phyloP scores from a whole-genome alignment of 2,113 vertebrate genomes.

The Pterocles gutturalis region DNA sequence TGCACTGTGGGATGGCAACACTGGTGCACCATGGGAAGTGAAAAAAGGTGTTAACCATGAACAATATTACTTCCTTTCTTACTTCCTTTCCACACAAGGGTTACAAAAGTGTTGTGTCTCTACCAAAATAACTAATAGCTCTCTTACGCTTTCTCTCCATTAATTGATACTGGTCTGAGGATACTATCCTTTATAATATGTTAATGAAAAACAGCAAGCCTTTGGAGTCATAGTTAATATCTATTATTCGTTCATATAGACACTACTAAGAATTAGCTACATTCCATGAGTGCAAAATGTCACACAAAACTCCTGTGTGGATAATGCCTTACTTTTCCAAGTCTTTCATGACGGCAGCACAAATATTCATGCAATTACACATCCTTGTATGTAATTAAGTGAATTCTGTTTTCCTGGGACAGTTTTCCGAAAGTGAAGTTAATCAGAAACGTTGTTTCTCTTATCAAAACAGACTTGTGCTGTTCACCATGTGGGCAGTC shows the following conservation, averaged over 20 bases:
- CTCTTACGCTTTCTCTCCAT: not conserved
- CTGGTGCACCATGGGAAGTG: not conserved
- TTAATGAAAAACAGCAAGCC: not conserved
- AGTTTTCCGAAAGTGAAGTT: not conserved
- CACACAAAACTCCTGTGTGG: not conserved
- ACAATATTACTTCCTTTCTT: rapidly evolving
- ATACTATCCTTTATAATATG: not conserved
- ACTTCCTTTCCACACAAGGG: not conserved
- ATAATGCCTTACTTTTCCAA: not conserved
- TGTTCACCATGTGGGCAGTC: not conserved
- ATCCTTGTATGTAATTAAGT: not conserved
- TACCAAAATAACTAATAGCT: not conserved
- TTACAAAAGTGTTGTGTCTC: not conserved
- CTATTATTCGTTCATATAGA: not conserved
- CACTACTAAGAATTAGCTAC: not conserved
- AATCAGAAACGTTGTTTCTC: not conserved
- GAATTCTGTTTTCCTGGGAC: not conserved
- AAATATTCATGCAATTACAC: not conserved
- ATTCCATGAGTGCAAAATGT: not conserved
- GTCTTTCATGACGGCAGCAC: not conserved
- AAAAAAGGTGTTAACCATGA: not conserved
- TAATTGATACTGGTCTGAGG: not conserved
- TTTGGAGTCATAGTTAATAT: not conserved
- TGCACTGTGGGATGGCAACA: not conserved
- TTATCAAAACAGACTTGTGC: not conserved